Evolutionary conservation across 2,113 vertebrate genomes (phyloP).

Genomic region (Cynocephalus volans): DNA sequence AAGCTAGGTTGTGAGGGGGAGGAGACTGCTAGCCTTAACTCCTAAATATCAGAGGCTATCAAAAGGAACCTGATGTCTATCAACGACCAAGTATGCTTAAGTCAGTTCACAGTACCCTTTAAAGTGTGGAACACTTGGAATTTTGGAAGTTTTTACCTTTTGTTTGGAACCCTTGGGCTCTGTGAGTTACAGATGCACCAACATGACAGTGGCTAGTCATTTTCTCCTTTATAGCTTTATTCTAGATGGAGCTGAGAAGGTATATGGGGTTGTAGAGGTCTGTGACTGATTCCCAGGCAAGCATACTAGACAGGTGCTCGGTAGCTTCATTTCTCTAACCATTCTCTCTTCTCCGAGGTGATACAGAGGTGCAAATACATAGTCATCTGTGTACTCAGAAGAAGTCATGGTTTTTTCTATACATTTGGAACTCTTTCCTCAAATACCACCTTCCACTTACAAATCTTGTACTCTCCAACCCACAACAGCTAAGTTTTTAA

Average conservation of each 20-base stretch:
- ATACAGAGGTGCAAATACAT: neutral
- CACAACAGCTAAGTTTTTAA: neutral
- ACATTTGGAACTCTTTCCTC: neutral
- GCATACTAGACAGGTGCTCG: neutral
- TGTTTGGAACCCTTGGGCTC: neutral
- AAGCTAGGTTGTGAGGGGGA: neutral
- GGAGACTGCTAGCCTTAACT: neutral
- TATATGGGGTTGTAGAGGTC: neutral
- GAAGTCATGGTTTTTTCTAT: neutral
- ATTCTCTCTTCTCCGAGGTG: neutral
- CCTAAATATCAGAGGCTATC: neutral
- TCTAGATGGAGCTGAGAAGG: neutral
- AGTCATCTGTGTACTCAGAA: neutral
- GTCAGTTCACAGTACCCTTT: neutral
- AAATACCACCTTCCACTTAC: neutral
- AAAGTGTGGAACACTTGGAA: neutral
- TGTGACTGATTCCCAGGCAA: neutral
- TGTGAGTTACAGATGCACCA: neutral
- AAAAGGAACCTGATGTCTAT: neutral
- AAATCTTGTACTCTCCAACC: neutral
- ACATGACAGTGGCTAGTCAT: neutral
- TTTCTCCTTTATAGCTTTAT: slow-evolving; percentile 44
- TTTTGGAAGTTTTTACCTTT: neutral
- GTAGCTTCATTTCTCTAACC: neutral
- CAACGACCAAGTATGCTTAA: neutral